These are phyloP conservation scores for Melospiza georgiana DNA, from an alignment of 2,113 vertebrate genomes.

Conservation along the genomic window DNA sequence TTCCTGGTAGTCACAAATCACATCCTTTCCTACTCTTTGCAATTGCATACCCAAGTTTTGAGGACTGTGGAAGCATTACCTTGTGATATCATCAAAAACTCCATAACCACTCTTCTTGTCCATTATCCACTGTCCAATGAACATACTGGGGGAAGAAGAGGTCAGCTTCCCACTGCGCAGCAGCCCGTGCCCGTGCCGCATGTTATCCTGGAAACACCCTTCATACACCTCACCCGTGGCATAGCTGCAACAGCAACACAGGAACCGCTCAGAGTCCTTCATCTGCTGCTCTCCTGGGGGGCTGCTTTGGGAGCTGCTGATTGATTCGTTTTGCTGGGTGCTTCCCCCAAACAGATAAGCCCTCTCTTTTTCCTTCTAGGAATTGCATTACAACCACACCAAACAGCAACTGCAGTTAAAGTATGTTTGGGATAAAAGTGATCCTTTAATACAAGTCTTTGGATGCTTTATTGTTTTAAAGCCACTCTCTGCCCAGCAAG, in stretches of 20 bases:
- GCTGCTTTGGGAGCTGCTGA: not conserved
- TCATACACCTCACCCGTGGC: conserved; percentile 93
- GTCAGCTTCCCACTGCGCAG: conserved; percentile 92
- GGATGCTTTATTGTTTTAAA: not conserved
- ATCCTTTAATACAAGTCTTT: not conserved
- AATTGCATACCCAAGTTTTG: not conserved
- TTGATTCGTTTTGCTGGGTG: not conserved
- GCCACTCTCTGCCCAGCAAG: not conserved
- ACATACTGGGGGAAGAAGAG: conserved; percentile 94
- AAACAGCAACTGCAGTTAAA: not conserved
- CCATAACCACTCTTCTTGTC: conserved; percentile 97
- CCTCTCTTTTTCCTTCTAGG: not conserved
- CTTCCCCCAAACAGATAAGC: not conserved
- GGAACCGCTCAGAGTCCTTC: not conserved
- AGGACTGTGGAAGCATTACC: conserved; percentile 71
- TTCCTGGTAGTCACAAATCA: not conserved
- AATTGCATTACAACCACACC: not conserved
- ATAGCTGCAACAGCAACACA: conserved; percentile 75
- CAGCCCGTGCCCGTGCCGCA: conserved; percentile 95
- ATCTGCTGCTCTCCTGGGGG: not conserved
- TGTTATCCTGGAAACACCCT: conserved; percentile 91
- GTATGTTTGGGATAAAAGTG: not conserved
- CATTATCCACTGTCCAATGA: conserved; percentile 94
- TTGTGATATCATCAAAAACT: conserved; percentile 97
- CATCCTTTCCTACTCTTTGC: not conserved